These are phyloP conservation scores for Orius laevigatus DNA, from an alignment of 1,140 invertebrate genomes.

Conservation along the genomic window DNA sequence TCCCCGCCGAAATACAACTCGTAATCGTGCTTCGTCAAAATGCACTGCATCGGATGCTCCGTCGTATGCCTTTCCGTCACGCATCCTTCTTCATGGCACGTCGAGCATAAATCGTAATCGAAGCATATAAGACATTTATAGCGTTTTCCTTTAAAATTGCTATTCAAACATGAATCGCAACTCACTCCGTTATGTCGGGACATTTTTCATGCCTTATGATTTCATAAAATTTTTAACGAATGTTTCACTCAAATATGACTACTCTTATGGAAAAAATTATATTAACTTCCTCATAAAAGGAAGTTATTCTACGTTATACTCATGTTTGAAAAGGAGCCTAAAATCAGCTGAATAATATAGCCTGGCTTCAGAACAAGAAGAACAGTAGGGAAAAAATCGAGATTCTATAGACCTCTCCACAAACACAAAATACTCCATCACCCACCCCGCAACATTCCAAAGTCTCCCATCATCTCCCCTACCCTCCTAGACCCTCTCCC, in stretches of 20 bases:
- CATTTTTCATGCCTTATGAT: constrained; percentile 5
- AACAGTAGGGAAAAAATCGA: too few relatives aligned
- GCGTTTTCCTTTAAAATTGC: constrained; percentile 86
- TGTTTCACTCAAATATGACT: not conserved
- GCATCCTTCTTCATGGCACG: constrained; percentile 83
- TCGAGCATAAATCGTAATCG: constrained; percentile 93
- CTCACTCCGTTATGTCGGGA: constrained; percentile 53
- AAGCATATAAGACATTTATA: constrained; percentile 97
- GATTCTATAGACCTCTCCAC: too few relatives aligned
- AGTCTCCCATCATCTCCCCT: too few relatives aligned
- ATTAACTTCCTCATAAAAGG: too few relatives aligned
- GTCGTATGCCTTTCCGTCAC: constrained; percentile 78
- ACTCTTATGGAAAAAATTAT: not conserved
- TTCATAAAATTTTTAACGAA: not conserved
- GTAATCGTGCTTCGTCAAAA: constrained; percentile 81
- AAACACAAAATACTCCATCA: too few relatives aligned
- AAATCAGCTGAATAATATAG: too few relatives aligned
- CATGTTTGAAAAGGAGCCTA: too few relatives aligned
- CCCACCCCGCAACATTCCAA: too few relatives aligned
- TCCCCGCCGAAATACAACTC: constrained; percentile 90
- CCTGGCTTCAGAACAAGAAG: too few relatives aligned
- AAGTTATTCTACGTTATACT: too few relatives aligned
- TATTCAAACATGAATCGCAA: constrained; percentile 96
- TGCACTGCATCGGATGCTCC: constrained; percentile 95
- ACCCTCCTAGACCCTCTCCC: too few relatives aligned